phyloP scores from a whole-genome alignment of 23 tunicate species.

The Ascidia mentula region DNA sequence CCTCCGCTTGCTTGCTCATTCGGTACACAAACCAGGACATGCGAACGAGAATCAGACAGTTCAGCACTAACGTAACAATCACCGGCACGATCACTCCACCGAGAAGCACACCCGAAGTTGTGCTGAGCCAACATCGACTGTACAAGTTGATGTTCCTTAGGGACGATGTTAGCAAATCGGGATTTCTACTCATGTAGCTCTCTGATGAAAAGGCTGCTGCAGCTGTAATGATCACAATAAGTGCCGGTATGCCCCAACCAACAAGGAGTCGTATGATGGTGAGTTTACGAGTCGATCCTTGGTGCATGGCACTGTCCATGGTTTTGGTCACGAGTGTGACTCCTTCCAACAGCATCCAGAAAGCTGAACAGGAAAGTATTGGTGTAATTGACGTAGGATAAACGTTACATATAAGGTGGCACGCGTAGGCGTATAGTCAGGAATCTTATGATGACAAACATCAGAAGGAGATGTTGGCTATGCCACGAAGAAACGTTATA shows the following conservation, averaged over 20 bases:
- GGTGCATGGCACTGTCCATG: conserved; percentile 38
- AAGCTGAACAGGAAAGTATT: conserved; percentile 16
- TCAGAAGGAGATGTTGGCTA: no score
- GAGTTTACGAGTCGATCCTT: conserved; percentile 15
- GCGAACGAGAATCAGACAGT: conserved; percentile 1
- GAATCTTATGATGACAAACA: no score
- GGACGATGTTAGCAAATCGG: neutral
- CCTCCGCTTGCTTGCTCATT: conserved; percentile 32
- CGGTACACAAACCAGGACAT: conserved; percentile 20
- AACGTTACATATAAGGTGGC: no score
- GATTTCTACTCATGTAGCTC: conserved; percentile 24
- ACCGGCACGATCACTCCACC: conserved; percentile 26
- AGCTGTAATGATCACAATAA: conserved; percentile 12
- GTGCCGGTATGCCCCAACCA: conserved; percentile 3
- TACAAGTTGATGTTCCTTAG: neutral
- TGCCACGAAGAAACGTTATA: no score
- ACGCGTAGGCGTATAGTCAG: no score
- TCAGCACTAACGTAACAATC: neutral
- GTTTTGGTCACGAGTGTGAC: conserved; percentile 26
- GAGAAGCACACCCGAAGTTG: neutral
- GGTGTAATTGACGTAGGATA: no score
- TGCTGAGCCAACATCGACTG: conserved; percentile 23
- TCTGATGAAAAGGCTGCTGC: conserved; percentile 3
- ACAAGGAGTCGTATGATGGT: conserved; percentile 6
- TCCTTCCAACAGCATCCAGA: conserved; percentile 49